Conservation (phyloP, 2,113 vertebrate genomes). For the Origma solitaria region DNA sequence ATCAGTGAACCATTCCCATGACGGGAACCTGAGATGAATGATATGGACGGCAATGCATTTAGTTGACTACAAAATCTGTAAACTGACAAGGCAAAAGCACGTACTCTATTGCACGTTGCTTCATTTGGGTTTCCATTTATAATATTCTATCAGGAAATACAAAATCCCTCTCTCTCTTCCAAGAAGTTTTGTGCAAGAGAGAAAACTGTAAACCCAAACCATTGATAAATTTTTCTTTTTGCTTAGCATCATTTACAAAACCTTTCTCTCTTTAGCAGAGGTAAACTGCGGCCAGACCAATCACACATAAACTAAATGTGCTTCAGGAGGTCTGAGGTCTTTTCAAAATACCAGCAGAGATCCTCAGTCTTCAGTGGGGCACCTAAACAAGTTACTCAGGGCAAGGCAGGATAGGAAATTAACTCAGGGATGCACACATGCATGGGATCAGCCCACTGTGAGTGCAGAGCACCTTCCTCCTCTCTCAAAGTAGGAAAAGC, state of each 20-base stretch:
- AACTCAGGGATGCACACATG: neutral
- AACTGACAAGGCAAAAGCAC: neutral
- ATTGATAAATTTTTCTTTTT: neutral
- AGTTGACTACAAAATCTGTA: neutral
- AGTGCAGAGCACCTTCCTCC: neutral
- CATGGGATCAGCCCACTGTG: fast-evolving
- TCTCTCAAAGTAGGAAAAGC: neutral
- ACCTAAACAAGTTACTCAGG: neutral
- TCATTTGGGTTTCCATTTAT: neutral
- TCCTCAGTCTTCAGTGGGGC: neutral
- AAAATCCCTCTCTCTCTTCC: neutral
- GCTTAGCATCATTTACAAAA: neutral
- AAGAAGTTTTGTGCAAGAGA: neutral
- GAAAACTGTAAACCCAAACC: neutral
- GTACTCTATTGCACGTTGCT: neutral
- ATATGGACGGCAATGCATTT: neutral
- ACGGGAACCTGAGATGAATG: neutral
- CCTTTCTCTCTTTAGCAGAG: neutral
- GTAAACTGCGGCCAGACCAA: neutral
- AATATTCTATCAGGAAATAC: neutral
- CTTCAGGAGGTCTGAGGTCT: neutral
- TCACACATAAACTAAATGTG: neutral
- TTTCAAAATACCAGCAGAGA: neutral
- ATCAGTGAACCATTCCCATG: neutral
- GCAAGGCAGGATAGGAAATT: neutral